Percentiles rank a stretch among this genome's conserved stretches.
These are phyloP conservation scores for Synaphobranchus kaupii DNA, from an alignment of 2,797 vertebrate species.

Conservation along the genomic window DNA sequence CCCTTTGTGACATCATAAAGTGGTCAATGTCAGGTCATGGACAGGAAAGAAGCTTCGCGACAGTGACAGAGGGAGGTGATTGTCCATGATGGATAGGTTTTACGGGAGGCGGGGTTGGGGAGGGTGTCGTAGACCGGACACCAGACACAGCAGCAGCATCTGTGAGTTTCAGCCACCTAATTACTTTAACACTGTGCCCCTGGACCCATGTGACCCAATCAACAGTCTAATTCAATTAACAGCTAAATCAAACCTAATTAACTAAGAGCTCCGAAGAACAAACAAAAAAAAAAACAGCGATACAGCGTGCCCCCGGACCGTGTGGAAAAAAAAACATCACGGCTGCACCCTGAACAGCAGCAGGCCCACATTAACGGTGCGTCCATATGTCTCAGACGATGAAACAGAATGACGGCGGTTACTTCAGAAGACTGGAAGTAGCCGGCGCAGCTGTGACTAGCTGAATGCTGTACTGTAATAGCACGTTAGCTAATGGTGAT, in stretches of 20 bases:
- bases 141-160: not conserved
- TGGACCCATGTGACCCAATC: not conserved
- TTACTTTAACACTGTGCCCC: not conserved
- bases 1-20: conserved; percentile 1
- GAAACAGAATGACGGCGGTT: not conserved
- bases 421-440: not conserved
- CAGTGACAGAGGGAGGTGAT: not conserved
- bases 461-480: not conserved
- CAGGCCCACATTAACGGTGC: too few species aligned
- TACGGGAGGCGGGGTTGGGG: not conserved
- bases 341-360: not conserved
- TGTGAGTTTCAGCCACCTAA: not conserved
- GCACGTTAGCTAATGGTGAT: not conserved
- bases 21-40: not conserved
- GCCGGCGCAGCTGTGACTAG: not conserved
- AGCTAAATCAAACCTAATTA: not conserved
- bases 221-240: not conserved
- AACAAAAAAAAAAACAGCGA: not conserved
- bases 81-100: not conserved
- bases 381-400: not conserved
- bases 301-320: not conserved
- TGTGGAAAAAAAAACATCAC: not conserved
- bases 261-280: not conserved
- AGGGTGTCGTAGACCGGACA: not conserved
- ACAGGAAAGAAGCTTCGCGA: not conserved